Evolutionary conservation across 2,888 invertebrate genomes (phyloP).

Genomic region (Euplagia quadripunctaria): DNA sequence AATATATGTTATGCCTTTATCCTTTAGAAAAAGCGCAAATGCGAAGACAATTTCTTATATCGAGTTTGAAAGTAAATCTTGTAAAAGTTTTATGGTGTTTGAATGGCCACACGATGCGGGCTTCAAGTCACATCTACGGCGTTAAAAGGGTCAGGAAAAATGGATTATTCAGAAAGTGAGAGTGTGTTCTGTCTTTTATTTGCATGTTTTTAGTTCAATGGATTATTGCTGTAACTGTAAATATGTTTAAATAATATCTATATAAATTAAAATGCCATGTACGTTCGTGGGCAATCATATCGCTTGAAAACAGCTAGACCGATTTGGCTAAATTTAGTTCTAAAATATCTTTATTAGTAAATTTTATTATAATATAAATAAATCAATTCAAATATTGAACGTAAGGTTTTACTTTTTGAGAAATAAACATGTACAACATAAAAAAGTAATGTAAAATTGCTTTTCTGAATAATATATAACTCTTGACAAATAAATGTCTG

Average conservation of each 20-base stretch:
- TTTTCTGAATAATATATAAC: neutral
- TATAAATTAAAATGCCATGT: no score
- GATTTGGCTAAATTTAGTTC: no score
- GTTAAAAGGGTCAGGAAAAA: neutral
- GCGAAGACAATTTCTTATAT: slow-evolving; percentile 12
- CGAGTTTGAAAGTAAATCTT: slow-evolving; percentile 22
- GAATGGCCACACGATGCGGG: slow-evolving; percentile 5
- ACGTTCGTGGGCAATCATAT: no score
- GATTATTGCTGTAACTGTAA: neutral
- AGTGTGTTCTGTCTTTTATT: neutral
- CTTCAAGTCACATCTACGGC: slow-evolving; percentile 7
- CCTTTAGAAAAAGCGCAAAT: slow-evolving; percentile 10
- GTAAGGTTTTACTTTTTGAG: no score
- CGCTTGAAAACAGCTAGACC: no score
- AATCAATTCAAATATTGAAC: no score
- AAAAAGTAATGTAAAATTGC: no score
- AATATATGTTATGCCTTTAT: neutral
- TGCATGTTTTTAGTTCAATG: neutral
- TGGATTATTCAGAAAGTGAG: slow-evolving; percentile 11
- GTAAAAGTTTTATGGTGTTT: slow-evolving; percentile 22
- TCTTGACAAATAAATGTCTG: neutral
- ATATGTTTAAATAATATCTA: neutral
- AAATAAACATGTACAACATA: no score
- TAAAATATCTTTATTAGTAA: no score
- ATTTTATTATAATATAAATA: no score